These are phyloP conservation scores for Zaprionus taronus DNA, from an alignment of 1,140 invertebrate species.

Conservation along the genomic window DNA sequence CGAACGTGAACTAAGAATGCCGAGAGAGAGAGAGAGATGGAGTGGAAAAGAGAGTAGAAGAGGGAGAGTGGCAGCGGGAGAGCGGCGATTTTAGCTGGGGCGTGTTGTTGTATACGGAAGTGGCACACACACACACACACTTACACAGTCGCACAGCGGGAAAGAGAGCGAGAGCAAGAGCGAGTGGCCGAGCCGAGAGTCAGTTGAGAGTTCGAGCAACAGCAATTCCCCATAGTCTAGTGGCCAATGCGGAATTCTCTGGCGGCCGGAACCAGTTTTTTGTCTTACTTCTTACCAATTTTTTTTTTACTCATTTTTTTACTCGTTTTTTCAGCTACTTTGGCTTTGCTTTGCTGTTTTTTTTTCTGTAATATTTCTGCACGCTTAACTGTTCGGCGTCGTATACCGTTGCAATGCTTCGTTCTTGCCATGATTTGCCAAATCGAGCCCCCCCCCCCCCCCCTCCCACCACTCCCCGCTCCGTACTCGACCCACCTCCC, in stretches of 20 bases:
- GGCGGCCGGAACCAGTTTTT: conserved; percentile 78
- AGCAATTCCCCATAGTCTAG: conserved; percentile 57
- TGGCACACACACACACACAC: conserved; percentile 60
- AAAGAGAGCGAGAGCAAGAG: conserved; percentile 4
- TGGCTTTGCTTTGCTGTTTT: conserved; percentile 47
- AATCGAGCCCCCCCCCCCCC: conserved; percentile 13
- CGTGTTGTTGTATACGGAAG: conserved; percentile 70
- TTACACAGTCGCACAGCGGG: conserved; percentile 8
- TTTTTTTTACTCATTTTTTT: conserved; percentile 51
- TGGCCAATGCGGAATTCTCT: conserved; percentile 75
- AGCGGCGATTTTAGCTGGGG: conserved; percentile 31
- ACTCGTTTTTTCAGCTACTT: conserved; percentile 26
- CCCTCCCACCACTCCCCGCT: not conserved
- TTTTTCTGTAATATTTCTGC: conserved; percentile 59
- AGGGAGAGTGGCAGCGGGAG: conserved; percentile 10
- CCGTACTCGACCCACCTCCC: not conserved
- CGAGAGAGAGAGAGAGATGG: conserved; percentile 13
- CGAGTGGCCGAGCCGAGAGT: not conserved
- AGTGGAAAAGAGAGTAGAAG: conserved; percentile 11
- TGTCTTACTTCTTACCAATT: conserved; percentile 68
- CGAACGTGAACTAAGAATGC: conserved; percentile 73
- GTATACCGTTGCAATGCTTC: conserved; percentile 69
- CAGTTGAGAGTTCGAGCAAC: conserved; percentile 34
- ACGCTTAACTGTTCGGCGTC: conserved; percentile 73
- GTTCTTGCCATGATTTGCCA: conserved; percentile 67